Evolutionary conservation across 2,888 invertebrate genomes (phyloP).

Genomic region (Tetropium fuscum): DNA sequence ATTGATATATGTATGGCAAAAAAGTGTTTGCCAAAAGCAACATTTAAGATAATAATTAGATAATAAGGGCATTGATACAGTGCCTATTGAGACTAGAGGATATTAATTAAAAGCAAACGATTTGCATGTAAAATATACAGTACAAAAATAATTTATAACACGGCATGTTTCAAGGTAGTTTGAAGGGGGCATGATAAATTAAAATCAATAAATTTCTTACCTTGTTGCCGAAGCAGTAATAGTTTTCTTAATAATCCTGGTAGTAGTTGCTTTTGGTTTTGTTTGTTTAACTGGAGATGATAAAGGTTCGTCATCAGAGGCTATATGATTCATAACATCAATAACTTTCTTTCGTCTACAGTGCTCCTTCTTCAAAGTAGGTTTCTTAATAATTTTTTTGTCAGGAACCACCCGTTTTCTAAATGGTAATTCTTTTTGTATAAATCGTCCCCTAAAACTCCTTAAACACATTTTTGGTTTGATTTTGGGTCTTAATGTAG

Average conservation of each 20-base stretch:
- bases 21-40: too few species aligned
- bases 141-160: too few species aligned
- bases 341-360: constrained; percentile 28
- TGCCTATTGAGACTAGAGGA: too few species aligned
- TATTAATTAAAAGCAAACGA: too few species aligned
- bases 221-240: not conserved
- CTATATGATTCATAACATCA: constrained; percentile 43
- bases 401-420: constrained; percentile 38
- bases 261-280: constrained; percentile 24
- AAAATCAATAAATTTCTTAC: constrained; percentile 9
- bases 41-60: too few species aligned
- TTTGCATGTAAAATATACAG: too few species aligned
- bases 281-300: constrained; percentile 39
- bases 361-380: constrained; percentile 20
- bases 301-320: constrained; percentile 69
- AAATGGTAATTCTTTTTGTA: constrained; percentile 60
- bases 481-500: constrained; percentile 52
- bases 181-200: too few species aligned
- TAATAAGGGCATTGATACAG: too few species aligned
- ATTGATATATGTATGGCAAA: too few species aligned
- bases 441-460: constrained; percentile 64
- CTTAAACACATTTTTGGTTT: constrained; percentile 65
- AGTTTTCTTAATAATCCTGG: constrained; percentile 3
- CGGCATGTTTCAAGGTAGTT: too few species aligned
- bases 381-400: constrained; percentile 32